These are phyloP conservation scores for Ranitomeya imitator DNA, from an alignment of 2,113 vertebrate species.

Conservation along the genomic window DNA sequence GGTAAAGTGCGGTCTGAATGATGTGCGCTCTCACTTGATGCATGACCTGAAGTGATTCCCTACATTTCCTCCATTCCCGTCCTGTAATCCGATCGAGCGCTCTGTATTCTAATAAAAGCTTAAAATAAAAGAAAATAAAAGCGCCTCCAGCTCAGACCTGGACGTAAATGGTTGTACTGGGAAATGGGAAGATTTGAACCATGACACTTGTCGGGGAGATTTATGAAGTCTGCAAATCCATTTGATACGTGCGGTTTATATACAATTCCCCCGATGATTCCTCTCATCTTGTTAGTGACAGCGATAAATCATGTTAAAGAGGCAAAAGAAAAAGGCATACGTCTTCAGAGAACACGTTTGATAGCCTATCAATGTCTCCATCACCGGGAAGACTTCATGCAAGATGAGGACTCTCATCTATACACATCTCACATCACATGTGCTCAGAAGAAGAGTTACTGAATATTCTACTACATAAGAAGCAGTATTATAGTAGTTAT, in stretches of 20 bases:
- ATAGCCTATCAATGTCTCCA: not conserved
- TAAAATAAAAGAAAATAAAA: not conserved
- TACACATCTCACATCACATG: too few species aligned
- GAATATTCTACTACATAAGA: too few species aligned
- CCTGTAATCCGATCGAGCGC: not conserved
- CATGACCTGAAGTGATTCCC: too few species aligned
- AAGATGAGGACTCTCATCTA: too few species aligned
- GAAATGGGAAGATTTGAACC: constrained; percentile 22
- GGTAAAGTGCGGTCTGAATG: too few species aligned
- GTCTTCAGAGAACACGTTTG: not conserved
- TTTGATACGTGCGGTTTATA: constrained; percentile 1
- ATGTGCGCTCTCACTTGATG: too few species aligned
- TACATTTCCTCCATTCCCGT: not conserved
- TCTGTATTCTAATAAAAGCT: not conserved
- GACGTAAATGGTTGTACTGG: not conserved
- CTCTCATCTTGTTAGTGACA: not conserved
- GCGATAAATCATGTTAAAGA: not conserved
- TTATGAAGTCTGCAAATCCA: constrained; percentile 30
- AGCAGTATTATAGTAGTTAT: not conserved
- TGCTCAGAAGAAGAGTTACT: too few species aligned
- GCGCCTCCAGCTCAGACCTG: not conserved
- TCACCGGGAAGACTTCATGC: too few species aligned
- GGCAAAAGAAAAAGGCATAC: not conserved
- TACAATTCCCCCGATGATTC: not conserved
- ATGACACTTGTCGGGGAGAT: constrained; percentile 27